Evolutionary conservation across 2,888 invertebrate genomes (phyloP), one percentile per base, ranked within the genome.

Genomic region (Erebia aethiops): DNA sequence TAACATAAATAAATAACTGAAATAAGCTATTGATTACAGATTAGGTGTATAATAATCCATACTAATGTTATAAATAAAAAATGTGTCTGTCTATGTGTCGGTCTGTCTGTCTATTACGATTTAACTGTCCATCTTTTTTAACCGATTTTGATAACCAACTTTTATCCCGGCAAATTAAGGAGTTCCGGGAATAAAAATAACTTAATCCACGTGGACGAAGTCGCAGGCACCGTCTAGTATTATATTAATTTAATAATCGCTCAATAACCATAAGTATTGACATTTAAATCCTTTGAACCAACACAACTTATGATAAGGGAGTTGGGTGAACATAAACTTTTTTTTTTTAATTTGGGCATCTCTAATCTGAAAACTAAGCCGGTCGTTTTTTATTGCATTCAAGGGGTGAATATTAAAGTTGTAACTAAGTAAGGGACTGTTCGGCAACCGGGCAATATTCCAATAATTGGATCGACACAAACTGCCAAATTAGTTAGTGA

Each of bases 401-500:
- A 75, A 81, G 77, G 84, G 82, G 82, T 84, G 84, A 82, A 85
- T 84, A 82, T 77, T 80, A 81, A 83, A 85, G 81, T 79, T 76
- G 77, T 78, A 79, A 78, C 75, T 75, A 74, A 75, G 77, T 67
- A 78, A 77, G 81, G 81, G 81, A 78, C 70, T 74, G 78, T 77
- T 75, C 72, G 76, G 71, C 71, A 70, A 73, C 74, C 74, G 73
- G 73, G 80, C 80, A 75, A 80, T 82, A 81, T 81, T 82, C 81
- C 67, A 76, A 80, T 87, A 90, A 90, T 89, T 89, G 87, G 86
- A 86, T 87, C 84, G 83, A 85, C 86, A 81, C 80, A 80, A 79
- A 77, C 77, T 78, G 77, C 81, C 75, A 86, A 88, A 90, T 91
- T 90, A 89, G 87, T 83, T 82, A 75, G 83, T 90, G 77, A 89